Base-by-base conservation (phyloP, 2,888 invertebrate species). In the Pocota personata region DNA sequence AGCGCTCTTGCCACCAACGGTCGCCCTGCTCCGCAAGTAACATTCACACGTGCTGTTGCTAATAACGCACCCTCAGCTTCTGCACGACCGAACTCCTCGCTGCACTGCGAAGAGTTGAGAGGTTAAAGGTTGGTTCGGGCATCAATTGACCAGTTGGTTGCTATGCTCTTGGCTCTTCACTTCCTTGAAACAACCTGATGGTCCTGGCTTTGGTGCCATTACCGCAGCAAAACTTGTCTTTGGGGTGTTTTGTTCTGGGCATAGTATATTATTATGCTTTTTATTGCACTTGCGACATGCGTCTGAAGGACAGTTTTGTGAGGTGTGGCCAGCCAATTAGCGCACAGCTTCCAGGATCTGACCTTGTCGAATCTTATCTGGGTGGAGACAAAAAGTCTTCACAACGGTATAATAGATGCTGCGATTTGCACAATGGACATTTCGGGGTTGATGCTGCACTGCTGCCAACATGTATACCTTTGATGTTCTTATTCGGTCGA, bases 381-480 rank as follows among this genome's bases (percentile, higher is more conserved):
- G 7, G 19, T 32, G 12, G 32, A 48, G 27, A n/a, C 46, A 64
- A 16, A 7, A 66, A 66, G 6, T 66, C 48, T n/a, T n/a, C 32
- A 35, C 21, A 66, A n/a, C 64, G 35, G 4, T 48, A 35, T 3
- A 66, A 48, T 21, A 48, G 48, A 21, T 64, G 64, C 19, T 48
- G 14, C 21, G 19, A 3, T 19, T n/a, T 64, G 10, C 48, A 48
- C 21, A 50, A 8, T 10, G 64, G 64, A n/a, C 48, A 48, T 8
- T 48, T 46, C 1, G 16, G 24, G 0, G 6, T 2, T 43, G 60
- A 8, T 10, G 19, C 1, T 10, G 40, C 32, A n/a, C 50, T 66
- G 35, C 14, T 50, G 2, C 14, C 5, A 6, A 32, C 35, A 35
- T 19, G 10, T 57, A 19, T 32, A 57, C 55, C 32, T 10, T 16